A percentile compares a stretch with the other conserved stretches of the same genome.
Conservation (phyloP, 2,797 vertebrate species). For the Lophotriccus pileatus region DNA sequence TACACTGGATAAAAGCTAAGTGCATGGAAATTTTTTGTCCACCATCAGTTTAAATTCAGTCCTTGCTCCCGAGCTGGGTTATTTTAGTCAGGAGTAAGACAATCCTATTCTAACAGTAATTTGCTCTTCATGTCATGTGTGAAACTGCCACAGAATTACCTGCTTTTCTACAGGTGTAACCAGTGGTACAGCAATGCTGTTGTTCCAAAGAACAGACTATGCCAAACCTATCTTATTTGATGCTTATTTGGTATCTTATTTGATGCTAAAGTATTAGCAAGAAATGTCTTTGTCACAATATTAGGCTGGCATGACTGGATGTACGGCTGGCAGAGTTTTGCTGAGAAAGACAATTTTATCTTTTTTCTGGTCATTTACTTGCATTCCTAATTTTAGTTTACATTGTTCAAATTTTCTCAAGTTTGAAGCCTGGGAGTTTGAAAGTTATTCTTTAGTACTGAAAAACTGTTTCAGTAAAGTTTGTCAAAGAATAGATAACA, state of each 20-base stretch:
- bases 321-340: background rate
- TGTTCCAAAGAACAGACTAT: background rate
- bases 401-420: background rate
- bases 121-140: background rate
- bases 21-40: background rate
- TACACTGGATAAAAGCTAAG: background rate
- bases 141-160: background rate
- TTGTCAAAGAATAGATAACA: background rate
- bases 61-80: background rate
- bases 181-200: background rate
- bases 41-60: background rate
- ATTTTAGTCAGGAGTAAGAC: background rate
- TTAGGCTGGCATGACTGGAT: background rate
- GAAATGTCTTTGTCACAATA: background rate
- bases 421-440: background rate
- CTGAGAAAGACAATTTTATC: background rate
- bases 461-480: background rate
- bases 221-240: background rate
- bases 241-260: background rate
- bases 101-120: background rate
- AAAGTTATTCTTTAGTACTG: background rate
- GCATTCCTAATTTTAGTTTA: background rate
- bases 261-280: background rate
- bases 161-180: background rate
- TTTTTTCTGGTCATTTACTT: background rate